These are phyloP conservation scores for Burhinus oedicnemus DNA, from an alignment of 2,113 vertebrate species.

Conservation along the genomic window DNA sequence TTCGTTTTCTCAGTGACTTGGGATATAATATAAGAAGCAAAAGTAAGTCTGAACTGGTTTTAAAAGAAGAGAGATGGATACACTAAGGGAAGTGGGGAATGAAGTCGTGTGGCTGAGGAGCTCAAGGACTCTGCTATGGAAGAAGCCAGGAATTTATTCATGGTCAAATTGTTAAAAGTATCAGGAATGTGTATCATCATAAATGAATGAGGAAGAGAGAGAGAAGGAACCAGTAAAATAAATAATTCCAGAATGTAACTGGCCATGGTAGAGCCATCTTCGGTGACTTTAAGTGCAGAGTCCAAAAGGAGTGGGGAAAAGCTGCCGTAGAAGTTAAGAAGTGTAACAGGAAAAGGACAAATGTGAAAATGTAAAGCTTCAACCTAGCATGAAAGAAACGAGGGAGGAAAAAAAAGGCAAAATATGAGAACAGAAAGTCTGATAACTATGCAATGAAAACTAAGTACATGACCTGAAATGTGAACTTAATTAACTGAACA, in stretches of 20 bases:
- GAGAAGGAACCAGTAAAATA: neutral
- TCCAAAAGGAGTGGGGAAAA: neutral
- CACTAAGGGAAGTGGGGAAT: neutral
- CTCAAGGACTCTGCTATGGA: neutral
- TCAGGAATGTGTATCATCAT: neutral
- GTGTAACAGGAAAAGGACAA: neutral
- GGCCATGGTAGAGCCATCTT: neutral
- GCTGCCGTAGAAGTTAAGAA: neutral
- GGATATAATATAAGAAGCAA: neutral
- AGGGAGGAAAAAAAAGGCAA: neutral
- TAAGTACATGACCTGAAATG: neutral
- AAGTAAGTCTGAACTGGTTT: neutral
- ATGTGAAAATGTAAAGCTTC: neutral
- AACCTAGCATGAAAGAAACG: neutral
- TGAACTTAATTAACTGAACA: neutral
- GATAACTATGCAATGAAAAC: neutral
- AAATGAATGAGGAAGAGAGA: neutral
- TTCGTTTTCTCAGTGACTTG: neutral
- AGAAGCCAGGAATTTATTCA: neutral
- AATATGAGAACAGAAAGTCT: neutral
- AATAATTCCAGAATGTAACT: neutral
- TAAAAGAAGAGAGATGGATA: neutral
- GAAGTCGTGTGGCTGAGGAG: accelerated
- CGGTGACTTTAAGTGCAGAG: neutral
- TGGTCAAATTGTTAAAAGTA: neutral